Percentiles rank a stretch among this genome's conserved stretches.
Evolutionary conservation across 1,140 invertebrate genomes (phyloP).

Genomic region (Amyelois transitella): DNA sequence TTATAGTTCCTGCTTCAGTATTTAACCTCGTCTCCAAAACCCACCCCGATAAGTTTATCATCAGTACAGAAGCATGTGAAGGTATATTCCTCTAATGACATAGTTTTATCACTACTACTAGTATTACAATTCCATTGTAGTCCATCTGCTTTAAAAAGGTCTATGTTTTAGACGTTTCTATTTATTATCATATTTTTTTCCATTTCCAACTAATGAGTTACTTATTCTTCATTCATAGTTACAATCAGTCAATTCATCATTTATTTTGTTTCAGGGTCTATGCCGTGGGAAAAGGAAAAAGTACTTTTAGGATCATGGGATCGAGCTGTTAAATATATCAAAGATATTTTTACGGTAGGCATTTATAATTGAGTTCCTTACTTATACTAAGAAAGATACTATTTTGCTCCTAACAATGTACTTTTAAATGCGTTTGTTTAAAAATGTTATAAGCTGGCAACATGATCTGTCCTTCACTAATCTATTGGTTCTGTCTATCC

Average conservation of each 20-base stretch:
- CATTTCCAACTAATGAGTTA: too few species aligned
- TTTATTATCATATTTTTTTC: too few species aligned
- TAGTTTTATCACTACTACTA: background rate
- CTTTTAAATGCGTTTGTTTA: too few species aligned
- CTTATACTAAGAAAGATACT: background rate
- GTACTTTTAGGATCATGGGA: slow-evolving; percentile 80
- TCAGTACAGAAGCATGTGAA: slow-evolving; percentile 84
- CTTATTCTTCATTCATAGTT: too few species aligned
- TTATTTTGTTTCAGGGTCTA: slow-evolving; percentile 26
- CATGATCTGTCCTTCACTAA: too few species aligned
- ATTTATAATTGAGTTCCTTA: too few species aligned
- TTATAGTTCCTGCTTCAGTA: slow-evolving; percentile 58
- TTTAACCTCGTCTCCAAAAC: slow-evolving; percentile 73
- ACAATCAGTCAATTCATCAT: too few species aligned
- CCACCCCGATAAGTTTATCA: slow-evolving; percentile 81
- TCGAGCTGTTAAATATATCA: slow-evolving; percentile 79
- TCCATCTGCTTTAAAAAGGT: too few species aligned
- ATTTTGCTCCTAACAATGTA: too few species aligned
- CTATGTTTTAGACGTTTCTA: too few species aligned
- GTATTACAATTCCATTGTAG: background rate
- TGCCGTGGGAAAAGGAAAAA: slow-evolving; percentile 26
- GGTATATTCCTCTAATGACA: slow-evolving; percentile 67
- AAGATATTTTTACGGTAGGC: slow-evolving; percentile 79
- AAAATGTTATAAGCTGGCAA: too few species aligned
- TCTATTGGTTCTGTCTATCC: too few species aligned